Evolutionary conservation across 2,888 invertebrate genomes (phyloP).

Genomic region (Tenthredo livida): DNA sequence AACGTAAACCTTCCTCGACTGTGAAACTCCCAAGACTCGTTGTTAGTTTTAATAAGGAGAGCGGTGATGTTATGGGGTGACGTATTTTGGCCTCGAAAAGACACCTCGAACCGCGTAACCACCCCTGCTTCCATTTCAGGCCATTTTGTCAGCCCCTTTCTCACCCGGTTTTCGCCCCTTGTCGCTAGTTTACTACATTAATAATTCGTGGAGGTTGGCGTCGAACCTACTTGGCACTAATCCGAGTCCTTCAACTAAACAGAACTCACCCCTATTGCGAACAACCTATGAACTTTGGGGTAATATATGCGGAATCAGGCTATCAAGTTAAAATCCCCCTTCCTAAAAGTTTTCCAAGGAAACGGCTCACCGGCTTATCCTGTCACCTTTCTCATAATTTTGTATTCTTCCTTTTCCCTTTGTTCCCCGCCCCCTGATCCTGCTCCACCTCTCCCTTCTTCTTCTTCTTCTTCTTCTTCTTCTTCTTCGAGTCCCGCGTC

Average conservation of each 20-base stretch:
- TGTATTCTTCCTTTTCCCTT: constrained; percentile 42
- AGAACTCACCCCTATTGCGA: constrained; percentile 21
- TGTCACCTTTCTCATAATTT: constrained; percentile 50
- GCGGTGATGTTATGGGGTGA: constrained; percentile 31
- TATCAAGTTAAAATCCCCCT: constrained; percentile 46
- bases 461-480: background rate
- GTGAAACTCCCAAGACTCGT: constrained; percentile 2
- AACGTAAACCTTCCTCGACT: background rate
- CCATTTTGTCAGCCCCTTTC: constrained; percentile 20
- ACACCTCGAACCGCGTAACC: constrained; percentile 35
- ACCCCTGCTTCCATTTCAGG: background rate
- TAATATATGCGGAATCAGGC: constrained; percentile 50
- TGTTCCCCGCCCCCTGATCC: background rate
- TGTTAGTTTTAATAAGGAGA: constrained; percentile 45
- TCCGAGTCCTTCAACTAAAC: constrained; percentile 41
- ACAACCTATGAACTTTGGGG: constrained; percentile 34
- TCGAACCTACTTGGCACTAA: constrained; percentile 42
- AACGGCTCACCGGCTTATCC: constrained; percentile 47
- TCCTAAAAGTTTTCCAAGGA: constrained; percentile 32
- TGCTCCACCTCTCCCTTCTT: background rate
- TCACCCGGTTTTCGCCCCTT: constrained; percentile 17
- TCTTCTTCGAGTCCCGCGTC: background rate
- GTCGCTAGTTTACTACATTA: constrained; percentile 44
- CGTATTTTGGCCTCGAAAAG: constrained; percentile 17
- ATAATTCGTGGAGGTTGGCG: constrained; percentile 45